These are phyloP conservation scores for Tyrannus savana DNA, from an alignment of 2,113 vertebrate genomes.

Conservation along the genomic window DNA sequence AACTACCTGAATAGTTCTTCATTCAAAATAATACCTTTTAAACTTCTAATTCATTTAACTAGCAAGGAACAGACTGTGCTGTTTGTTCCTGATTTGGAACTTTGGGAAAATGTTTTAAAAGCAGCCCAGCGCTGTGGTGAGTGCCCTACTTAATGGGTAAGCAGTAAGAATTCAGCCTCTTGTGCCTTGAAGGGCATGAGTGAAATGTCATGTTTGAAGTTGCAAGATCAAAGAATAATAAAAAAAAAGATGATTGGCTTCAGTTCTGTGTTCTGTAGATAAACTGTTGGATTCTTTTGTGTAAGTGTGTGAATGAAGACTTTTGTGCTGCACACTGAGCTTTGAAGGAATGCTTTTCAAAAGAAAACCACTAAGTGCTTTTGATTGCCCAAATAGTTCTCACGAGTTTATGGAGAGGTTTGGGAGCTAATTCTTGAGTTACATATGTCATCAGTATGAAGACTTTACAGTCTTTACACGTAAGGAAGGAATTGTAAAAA, in stretches of 20 bases:
- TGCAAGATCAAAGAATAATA: background rate
- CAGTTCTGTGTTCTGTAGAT: background rate
- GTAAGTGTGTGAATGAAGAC: background rate
- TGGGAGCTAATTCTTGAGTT: background rate
- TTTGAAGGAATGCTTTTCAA: background rate
- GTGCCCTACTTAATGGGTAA: background rate
- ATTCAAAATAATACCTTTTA: background rate
- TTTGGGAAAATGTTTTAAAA: background rate
- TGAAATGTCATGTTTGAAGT: background rate
- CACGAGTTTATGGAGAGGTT: background rate
- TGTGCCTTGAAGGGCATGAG: background rate
- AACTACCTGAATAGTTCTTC: background rate
- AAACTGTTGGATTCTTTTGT: background rate
- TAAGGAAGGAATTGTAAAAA: background rate
- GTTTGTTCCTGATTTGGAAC: background rate
- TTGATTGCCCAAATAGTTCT: background rate
- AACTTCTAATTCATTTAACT: background rate
- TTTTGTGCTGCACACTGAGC: background rate
- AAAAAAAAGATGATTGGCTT: background rate
- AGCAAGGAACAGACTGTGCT: background rate
- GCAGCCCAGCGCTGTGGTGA: background rate
- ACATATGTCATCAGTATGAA: background rate
- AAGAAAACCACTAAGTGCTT: background rate
- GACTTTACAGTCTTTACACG: background rate
- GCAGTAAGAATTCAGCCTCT: background rate